Conservation (phyloP, 2,113 vertebrate species). For the Odobenus rosmarus region DNA sequence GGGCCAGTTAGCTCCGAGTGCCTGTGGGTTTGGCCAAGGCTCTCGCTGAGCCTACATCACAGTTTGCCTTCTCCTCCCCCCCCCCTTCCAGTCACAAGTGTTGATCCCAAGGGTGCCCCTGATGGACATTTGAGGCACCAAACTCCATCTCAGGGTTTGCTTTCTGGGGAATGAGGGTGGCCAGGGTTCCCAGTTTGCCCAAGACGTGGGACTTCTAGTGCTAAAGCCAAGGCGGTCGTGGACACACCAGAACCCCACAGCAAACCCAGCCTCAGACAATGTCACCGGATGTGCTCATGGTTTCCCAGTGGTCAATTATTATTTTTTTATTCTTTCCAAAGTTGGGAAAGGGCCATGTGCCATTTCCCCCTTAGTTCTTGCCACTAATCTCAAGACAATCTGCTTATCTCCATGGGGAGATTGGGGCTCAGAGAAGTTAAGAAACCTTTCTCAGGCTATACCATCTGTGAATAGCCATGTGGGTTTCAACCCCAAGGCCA, state of each 20-base stretch:
- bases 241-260: neutral
- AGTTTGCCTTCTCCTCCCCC: neutral
- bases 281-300: neutral
- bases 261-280: neutral
- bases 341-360: neutral
- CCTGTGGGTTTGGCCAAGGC: neutral
- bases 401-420: neutral
- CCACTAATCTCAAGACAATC: neutral
- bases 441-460: neutral
- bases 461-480: neutral
- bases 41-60: neutral
- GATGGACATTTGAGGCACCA: neutral
- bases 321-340: neutral
- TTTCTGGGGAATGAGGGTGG: neutral
- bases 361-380: neutral
- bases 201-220: neutral
- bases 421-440: neutral
- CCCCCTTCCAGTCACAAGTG: neutral
- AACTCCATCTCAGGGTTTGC: neutral
- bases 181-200: neutral
- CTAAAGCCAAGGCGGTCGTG: neutral
- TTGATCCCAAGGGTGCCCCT: neutral
- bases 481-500: neutral
- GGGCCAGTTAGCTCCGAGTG: neutral
- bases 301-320: neutral